phyloP scores from a whole-genome alignment of 2,797 vertebrate species.

The Manis crassicaudata region DNA sequence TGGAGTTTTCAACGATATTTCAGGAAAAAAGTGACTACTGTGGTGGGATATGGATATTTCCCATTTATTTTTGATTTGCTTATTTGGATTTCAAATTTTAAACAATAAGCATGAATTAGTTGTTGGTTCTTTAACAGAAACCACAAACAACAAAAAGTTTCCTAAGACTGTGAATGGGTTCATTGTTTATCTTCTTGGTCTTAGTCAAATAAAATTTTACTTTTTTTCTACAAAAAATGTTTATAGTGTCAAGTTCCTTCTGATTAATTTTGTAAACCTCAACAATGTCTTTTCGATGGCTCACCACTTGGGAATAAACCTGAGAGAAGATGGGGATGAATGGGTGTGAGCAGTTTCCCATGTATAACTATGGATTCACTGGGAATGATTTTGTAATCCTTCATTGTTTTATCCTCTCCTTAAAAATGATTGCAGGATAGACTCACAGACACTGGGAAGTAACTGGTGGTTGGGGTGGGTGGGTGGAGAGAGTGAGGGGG shows the following conservation, averaged over 20 bases:
- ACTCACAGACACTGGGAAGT: too few relatives aligned
- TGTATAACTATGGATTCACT: background rate
- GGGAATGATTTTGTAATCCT: background rate
- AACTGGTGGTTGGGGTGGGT: too few relatives aligned
- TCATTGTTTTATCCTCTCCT: background rate
- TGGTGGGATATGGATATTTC: background rate
- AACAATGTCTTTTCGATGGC: fast-evolving
- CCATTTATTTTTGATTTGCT: background rate
- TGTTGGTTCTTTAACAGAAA: background rate
- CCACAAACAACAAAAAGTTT: background rate
- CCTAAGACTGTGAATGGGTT: background rate
- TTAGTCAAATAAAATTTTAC: background rate
- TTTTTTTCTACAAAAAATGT: background rate
- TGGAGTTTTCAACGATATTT: background rate
- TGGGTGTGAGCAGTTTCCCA: background rate
- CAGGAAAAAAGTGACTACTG: background rate
- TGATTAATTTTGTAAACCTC: background rate
- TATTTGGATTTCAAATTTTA: background rate
- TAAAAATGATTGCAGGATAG: background rate
- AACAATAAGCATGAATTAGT: background rate
- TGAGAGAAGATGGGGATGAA: background rate
- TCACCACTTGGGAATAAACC: background rate
- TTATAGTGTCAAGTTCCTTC: too few relatives aligned
- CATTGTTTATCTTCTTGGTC: background rate
- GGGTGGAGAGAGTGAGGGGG: too few relatives aligned